Percentiles rank a stretch among this genome's conserved stretches.
Conservation (phyloP, 2,113 vertebrate species). For the Spermophilus dauricus region DNA sequence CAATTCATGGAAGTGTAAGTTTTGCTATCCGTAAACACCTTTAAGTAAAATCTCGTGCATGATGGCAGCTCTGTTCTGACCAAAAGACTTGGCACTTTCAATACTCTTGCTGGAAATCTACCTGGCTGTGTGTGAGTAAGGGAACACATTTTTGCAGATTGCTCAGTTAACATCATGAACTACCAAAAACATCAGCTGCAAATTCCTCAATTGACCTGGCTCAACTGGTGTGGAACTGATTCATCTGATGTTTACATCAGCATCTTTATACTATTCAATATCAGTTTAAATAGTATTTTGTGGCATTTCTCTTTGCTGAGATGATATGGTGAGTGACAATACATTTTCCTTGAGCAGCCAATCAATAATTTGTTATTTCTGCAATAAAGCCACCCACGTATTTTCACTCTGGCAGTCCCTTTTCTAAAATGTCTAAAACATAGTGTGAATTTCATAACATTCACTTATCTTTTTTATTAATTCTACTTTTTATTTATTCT, state of each 20-base stretch:
- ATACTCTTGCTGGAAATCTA: not conserved
- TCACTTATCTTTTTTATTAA: constrained; percentile 6
- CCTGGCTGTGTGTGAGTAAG: constrained; percentile 14
- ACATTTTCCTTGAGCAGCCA: constrained; percentile 42
- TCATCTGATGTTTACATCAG: not conserved
- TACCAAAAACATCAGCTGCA: not conserved
- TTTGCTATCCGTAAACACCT: constrained; percentile 24
- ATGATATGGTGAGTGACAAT: not conserved
- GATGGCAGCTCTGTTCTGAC: constrained; percentile 31
- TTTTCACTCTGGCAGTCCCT: not conserved
- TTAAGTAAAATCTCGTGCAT: constrained; percentile 26
- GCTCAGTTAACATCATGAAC: not conserved
- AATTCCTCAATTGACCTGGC: not conserved
- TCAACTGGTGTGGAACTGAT: not conserved
- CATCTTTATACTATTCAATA: not conserved
- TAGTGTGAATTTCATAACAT: not conserved
- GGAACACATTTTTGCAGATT: not conserved
- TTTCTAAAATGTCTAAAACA: constrained; percentile 27
- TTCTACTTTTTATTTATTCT: not conserved
- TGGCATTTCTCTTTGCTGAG: constrained; percentile 11
- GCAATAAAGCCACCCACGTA: not conserved
- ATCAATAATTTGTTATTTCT: constrained; percentile 40
- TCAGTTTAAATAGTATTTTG: not conserved
- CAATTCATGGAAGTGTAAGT: not conserved
- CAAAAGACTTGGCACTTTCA: constrained; percentile 1